Conservation (phyloP, 2,797 vertebrate genomes). For the Spinus olivaceus region DNA sequence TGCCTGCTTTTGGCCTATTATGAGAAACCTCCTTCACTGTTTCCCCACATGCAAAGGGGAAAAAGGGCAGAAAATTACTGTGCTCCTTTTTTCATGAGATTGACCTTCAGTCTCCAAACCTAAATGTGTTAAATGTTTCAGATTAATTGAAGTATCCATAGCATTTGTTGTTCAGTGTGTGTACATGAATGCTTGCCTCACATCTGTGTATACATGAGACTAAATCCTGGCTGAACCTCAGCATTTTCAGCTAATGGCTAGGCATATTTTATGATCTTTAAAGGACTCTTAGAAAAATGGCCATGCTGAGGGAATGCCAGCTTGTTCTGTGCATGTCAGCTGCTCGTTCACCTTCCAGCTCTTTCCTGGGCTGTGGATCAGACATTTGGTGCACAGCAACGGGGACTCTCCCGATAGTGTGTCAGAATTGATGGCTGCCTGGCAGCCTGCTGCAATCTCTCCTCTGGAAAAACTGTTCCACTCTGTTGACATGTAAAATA, state of each 20-base stretch:
- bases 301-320: background rate
- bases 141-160: background rate
- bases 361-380: background rate
- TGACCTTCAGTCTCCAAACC: background rate
- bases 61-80: background rate
- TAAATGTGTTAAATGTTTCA: background rate
- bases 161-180: background rate
- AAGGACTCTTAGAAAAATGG: background rate
- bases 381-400: background rate
- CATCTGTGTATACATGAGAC: background rate
- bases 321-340: background rate
- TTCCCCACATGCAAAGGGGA: background rate
- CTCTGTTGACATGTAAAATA: constrained; percentile 28
- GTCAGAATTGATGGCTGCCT: background rate
- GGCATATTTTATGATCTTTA: background rate
- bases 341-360: background rate
- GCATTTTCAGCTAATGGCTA: background rate
- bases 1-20: background rate
- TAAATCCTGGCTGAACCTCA: background rate
- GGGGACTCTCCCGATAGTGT: accelerated
- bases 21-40: background rate
- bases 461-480: constrained; percentile 15
- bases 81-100: background rate
- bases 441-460: constrained; percentile 21
- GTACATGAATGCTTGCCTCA: background rate